Base-by-base conservation (phyloP, 1,140 invertebrate genomes). In the Mamestra configurata region DNA sequence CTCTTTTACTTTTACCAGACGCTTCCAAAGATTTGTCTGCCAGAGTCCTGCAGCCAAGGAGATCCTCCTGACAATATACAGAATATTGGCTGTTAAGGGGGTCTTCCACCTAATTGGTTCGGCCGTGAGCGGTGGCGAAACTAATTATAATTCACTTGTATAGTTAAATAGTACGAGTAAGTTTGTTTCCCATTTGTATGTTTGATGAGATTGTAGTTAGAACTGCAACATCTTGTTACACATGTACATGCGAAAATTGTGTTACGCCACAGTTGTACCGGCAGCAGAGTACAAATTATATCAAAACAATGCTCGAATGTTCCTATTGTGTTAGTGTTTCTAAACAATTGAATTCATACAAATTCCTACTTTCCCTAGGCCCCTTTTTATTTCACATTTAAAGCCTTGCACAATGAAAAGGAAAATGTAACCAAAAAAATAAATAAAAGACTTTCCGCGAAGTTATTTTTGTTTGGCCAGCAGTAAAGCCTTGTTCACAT, bases 101-200 rank as follows among this genome's bases (percentile, higher is more conserved):
- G 37, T 37, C 64, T 78, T 46, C n/a, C 11, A 71, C 20, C 35
- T 55, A 78, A 78, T 78, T 57, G 66, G 35, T 59, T 53, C 8
- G 24, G 31, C 13, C 15, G 43, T 18, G 24, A 31, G 46, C n/a
- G 2, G 7, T 49, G 35, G 8, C 59, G 59, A 18, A 64, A 64
- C 18, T 37, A 35, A 64, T 64, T 20, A 37, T 43, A 24, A 53
- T 35, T 20, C 49, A 46, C 5, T 46, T 27, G 20, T 49, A 4
- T 13, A 71, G 15, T 31, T 35, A 35, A 71, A 53, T 71, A 71
- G 35, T 31, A 35, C 5, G n/a, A 68, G 40, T 3, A 51, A 71
- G 5, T 53, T 35, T 11, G 27, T 53, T 71, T 71, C 27, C 46
- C 24, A 71, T 71, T 53, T 15, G 46, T 18, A 71, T 71, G 49